These are phyloP conservation scores for Syrrhaptes paradoxus DNA, from an alignment of 2,113 vertebrate species.

Conservation along the genomic window DNA sequence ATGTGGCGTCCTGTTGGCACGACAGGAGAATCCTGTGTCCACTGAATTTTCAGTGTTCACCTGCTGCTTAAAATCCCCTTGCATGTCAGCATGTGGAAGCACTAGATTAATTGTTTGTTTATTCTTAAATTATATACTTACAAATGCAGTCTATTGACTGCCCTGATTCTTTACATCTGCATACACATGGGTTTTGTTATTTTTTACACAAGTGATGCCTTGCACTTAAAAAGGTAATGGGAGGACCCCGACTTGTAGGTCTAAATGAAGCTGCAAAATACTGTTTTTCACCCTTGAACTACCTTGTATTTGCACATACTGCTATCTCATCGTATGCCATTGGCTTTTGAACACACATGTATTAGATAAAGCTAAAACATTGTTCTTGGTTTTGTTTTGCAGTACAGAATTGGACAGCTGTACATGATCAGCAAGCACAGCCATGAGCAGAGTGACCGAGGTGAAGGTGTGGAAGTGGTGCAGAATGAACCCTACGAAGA, in stretches of 20 bases:
- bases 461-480: conserved; percentile 96
- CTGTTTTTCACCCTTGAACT: not conserved
- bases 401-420: conserved; percentile 89
- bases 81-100: not conserved
- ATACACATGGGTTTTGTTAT: not conserved
- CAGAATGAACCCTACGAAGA: conserved; percentile 93
- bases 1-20: not conserved
- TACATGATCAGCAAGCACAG: conserved; percentile 98
- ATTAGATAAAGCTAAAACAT: not conserved
- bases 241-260: not conserved
- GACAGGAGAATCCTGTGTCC: not conserved
- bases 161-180: not conserved
- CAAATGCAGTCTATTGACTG: not conserved
- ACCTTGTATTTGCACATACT: not conserved
- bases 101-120: not conserved
- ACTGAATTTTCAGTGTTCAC: not conserved
- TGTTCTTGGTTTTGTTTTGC: conserved; percentile 54
- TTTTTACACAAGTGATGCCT: not conserved
- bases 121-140: not conserved
- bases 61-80: not conserved
- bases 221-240: not conserved
- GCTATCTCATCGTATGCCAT: not conserved
- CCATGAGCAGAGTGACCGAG: conserved; percentile 93
- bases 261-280: not conserved
- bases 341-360: not conserved